Percentiles rank a stretch among this genome's conserved stretches.
These are phyloP conservation scores for Nycteola revayana DNA, from an alignment of 2,888 invertebrate genomes.

Conservation along the genomic window DNA sequence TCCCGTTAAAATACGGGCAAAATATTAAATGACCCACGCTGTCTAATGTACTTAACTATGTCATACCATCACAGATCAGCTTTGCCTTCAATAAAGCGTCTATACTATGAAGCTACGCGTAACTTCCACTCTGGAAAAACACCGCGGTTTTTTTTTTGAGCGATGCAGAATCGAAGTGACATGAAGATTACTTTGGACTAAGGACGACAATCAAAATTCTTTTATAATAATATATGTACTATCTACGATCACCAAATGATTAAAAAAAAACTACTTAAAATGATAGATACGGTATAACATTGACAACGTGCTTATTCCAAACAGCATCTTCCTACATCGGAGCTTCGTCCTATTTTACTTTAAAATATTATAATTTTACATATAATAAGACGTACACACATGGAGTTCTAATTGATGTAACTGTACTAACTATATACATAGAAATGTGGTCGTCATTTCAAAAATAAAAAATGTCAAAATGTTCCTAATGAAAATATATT, in stretches of 20 bases:
- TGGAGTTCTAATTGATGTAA: slow-evolving; percentile 26
- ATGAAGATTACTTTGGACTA: slow-evolving; percentile 31
- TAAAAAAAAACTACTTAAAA: too few relatives aligned
- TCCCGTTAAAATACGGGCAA: slow-evolving; percentile 41
- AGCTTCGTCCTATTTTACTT: slow-evolving; percentile 36
- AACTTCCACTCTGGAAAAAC: slow-evolving; percentile 24
- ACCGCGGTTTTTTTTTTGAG: too few relatives aligned
- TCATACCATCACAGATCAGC: slow-evolving; percentile 79
- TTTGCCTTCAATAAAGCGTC: slow-evolving; percentile 66
- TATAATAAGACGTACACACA: slow-evolving; percentile 26
- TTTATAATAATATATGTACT: too few relatives aligned
- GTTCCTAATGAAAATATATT: slow-evolving; percentile 15
- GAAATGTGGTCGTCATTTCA: slow-evolving; percentile 23
- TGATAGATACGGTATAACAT: too few relatives aligned
- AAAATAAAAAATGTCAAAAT: slow-evolving; percentile 21
- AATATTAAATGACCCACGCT: slow-evolving; percentile 52
- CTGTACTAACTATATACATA: slow-evolving; percentile 26
- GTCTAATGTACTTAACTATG: slow-evolving; percentile 71
- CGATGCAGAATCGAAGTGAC: slow-evolving; percentile 24
- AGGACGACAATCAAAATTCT: slow-evolving; percentile 19
- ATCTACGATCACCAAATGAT: slow-evolving; percentile 9
- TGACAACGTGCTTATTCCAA: slow-evolving; percentile 28
- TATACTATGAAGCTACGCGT: slow-evolving; percentile 53
- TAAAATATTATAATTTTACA: slow-evolving; percentile 22
- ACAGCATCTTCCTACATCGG: slow-evolving; percentile 25